phyloP scores from a whole-genome alignment of 1,140 invertebrate genomes.

The Elymnias hypermnestra region DNA sequence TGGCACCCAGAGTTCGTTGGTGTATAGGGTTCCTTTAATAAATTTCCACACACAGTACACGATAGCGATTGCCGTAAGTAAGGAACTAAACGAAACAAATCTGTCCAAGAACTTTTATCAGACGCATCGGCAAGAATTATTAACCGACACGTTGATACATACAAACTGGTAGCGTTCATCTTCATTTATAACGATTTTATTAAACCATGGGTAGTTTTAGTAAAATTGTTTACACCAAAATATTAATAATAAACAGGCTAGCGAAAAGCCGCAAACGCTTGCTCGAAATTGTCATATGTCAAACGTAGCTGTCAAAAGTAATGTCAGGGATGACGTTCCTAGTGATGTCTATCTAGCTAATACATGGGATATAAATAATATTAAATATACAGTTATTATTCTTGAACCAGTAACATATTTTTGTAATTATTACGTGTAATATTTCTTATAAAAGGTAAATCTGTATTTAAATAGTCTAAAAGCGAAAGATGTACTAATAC shows the following conservation, averaged over 20 bases:
- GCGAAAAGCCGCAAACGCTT: constrained; percentile 66
- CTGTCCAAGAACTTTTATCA: constrained; percentile 85
- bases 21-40: constrained; percentile 88
- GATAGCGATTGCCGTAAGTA: constrained; percentile 91
- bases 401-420: too few relatives aligned
- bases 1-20: constrained; percentile 89
- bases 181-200: constrained; percentile 46
- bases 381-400: too few relatives aligned
- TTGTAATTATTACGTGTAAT: too few relatives aligned
- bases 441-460: too few relatives aligned
- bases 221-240: constrained; percentile 63
- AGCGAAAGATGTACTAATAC: too few relatives aligned
- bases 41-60: constrained; percentile 91
- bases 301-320: constrained; percentile 6
- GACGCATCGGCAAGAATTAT: constrained; percentile 80
- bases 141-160: constrained; percentile 88
- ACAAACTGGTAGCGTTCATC: constrained; percentile 91
- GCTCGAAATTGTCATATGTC: constrained; percentile 29
- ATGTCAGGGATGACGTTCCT: not conserved
- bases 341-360: not conserved
- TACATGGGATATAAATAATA: too few relatives aligned
- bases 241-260: constrained; percentile 37
- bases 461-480: too few relatives aligned
- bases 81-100: constrained; percentile 88
- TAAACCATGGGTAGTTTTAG: constrained; percentile 36